Conservation (phyloP, 2,888 invertebrate species). For the Lochmaea capreae region DNA sequence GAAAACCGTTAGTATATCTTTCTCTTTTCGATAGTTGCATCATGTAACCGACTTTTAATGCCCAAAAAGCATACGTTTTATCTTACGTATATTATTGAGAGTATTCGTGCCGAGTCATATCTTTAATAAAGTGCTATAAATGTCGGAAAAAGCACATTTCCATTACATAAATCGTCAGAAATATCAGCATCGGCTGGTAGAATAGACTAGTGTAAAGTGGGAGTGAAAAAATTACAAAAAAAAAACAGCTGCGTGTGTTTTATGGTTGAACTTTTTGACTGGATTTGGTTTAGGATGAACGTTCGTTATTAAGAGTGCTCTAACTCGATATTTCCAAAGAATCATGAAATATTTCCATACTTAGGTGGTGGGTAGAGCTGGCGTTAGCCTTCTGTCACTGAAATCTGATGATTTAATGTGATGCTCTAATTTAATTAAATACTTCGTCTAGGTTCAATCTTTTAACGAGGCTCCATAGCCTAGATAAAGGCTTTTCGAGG, state of each 20-base stretch:
- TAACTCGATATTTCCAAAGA: too few species aligned
- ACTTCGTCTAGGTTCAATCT: too few species aligned
- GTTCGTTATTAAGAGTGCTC: too few species aligned
- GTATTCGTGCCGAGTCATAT: conserved; percentile 18
- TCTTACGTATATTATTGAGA: conserved; percentile 7
- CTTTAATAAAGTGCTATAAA: conserved; percentile 29
- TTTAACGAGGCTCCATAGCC: too few species aligned
- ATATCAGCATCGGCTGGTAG: conserved; percentile 17
- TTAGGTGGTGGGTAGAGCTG: too few species aligned
- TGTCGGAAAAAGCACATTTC: conserved; percentile 25
- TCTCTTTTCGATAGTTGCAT: conserved; percentile 19
- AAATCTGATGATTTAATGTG: too few species aligned
- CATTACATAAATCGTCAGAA: conserved; percentile 29
- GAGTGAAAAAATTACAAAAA: not conserved
- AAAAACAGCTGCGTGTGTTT: conserved; percentile 1
- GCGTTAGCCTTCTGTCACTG: too few species aligned
- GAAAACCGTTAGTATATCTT: conserved; percentile 2
- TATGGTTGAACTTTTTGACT: conserved; percentile 1
- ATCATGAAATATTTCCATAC: too few species aligned
- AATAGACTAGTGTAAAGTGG: conserved; percentile 15
- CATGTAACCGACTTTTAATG: conserved; percentile 24
- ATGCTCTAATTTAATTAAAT: too few species aligned
- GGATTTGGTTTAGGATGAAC: not conserved
- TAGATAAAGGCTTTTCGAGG: too few species aligned
- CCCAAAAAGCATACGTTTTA: conserved; percentile 7